Evolutionary conservation across 2,113 vertebrate genomes (phyloP).

Genomic region (Calypte anna): DNA sequence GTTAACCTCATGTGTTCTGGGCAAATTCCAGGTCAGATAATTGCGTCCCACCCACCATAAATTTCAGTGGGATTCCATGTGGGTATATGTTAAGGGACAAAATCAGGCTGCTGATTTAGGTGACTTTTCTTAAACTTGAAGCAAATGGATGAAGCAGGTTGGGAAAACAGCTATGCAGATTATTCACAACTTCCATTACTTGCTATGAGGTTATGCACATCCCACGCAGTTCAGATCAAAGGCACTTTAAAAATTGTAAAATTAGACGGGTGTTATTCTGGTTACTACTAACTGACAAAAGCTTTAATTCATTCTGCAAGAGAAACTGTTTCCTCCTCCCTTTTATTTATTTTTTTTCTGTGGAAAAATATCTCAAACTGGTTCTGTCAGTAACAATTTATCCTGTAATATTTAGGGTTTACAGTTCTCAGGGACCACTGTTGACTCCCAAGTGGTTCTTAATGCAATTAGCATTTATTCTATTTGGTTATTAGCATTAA

Average conservation of each 20-base stretch:
- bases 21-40: constrained; percentile 30
- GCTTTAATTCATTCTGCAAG: background rate
- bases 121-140: constrained; percentile 2
- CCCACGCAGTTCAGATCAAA: background rate
- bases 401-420: background rate
- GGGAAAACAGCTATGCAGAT: background rate
- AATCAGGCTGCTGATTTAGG: background rate
- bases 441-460: background rate
- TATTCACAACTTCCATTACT: background rate
- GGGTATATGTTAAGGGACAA: background rate
- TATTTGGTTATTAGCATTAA: constrained; percentile 42
- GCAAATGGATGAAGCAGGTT: background rate
- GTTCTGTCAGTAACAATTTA: constrained; percentile 5
- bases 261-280: background rate
- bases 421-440: background rate
- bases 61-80: background rate
- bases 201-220: background rate
- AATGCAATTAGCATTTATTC: constrained; percentile 41
- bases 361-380: background rate
- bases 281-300: background rate
- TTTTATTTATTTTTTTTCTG: background rate
- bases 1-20: background rate
- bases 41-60: constrained; percentile 17
- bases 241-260: background rate
- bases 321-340: background rate